A percentile compares a stretch with the other conserved stretches of the same genome.
Evolutionary conservation across 2,797 vertebrate genomes (phyloP).

Genomic region (Furcifer pardalis): DNA sequence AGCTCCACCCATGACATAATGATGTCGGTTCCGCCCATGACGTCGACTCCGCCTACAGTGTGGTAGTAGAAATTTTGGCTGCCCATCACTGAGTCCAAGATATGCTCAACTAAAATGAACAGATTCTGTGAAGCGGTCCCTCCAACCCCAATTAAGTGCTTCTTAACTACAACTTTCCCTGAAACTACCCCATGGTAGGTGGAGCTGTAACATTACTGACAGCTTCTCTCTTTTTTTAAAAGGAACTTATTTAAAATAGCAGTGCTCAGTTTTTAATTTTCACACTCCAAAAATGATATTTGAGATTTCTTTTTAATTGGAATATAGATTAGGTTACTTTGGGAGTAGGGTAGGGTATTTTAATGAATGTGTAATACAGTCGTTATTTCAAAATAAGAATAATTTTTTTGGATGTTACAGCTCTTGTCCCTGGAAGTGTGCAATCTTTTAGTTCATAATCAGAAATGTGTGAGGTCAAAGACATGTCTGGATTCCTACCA

Average conservation of each 20-base stretch:
- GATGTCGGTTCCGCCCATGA: too few species aligned
- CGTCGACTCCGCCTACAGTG: too few species aligned
- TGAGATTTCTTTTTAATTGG: conserved; percentile 46
- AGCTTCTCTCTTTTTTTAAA: not conserved
- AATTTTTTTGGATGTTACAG: conserved; percentile 20
- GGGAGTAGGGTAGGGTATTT: not conserved
- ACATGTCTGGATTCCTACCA: conserved; percentile 19
- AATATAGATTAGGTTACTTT: conserved; percentile 8
- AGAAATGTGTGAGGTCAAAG: conserved; percentile 37
- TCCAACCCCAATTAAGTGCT: not conserved
- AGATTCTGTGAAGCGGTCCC: not conserved
- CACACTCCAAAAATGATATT: not conserved
- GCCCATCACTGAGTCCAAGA: too few species aligned
- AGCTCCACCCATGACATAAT: too few species aligned
- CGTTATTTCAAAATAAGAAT: conserved; percentile 8
- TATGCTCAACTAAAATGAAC: not conserved
- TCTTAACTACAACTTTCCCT: not conserved
- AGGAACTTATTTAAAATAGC: not conserved
- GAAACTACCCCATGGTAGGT: not conserved
- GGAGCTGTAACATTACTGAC: conserved; percentile 1
- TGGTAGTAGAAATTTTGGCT: too few species aligned
- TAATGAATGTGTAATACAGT: conserved; percentile 13
- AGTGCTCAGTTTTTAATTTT: conserved; percentile 40
- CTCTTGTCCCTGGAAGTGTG: conserved; percentile 27
- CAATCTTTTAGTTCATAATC: conserved; percentile 4